These are phyloP conservation scores for Lutjanus argentimaculatus DNA, from an alignment of 2,797 vertebrate species.

Conservation along the genomic window DNA sequence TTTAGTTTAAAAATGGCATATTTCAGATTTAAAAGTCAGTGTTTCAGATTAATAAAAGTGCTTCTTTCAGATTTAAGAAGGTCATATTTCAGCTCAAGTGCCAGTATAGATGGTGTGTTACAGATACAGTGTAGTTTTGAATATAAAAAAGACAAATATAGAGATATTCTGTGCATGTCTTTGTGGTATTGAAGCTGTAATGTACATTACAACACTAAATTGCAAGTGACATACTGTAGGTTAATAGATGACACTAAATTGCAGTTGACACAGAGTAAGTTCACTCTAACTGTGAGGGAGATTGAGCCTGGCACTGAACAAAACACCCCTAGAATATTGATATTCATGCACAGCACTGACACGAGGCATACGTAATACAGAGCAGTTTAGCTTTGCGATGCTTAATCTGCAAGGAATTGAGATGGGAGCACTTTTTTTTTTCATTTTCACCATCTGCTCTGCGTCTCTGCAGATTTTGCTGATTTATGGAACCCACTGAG, in stretches of 20 bases:
- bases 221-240: conserved; percentile 23
- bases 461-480: conserved; percentile 81
- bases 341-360: conserved; percentile 52
- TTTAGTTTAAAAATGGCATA: too few relatives aligned
- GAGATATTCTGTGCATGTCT: not conserved
- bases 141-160: not conserved
- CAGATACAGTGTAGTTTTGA: not conserved
- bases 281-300: conserved; percentile 39
- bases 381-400: conserved; percentile 70
- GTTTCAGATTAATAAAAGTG: too few relatives aligned
- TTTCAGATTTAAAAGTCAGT: too few relatives aligned
- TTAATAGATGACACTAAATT: conserved; percentile 48
- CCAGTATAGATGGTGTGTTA: not conserved
- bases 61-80: too few relatives aligned
- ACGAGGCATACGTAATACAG: conserved; percentile 48
- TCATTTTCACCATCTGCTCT: conserved; percentile 82
- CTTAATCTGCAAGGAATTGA: conserved; percentile 80
- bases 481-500: conserved; percentile 81
- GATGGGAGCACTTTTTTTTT: conserved; percentile 60
- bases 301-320: conserved; percentile 48
- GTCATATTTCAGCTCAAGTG: too few relatives aligned
- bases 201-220: conserved; percentile 7
- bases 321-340: conserved; percentile 63
- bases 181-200: not conserved
- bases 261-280: conserved; percentile 30